phyloP scores from a whole-genome alignment of 2,888 invertebrate genomes.

The Sepioteuthis lessoniana region DNA sequence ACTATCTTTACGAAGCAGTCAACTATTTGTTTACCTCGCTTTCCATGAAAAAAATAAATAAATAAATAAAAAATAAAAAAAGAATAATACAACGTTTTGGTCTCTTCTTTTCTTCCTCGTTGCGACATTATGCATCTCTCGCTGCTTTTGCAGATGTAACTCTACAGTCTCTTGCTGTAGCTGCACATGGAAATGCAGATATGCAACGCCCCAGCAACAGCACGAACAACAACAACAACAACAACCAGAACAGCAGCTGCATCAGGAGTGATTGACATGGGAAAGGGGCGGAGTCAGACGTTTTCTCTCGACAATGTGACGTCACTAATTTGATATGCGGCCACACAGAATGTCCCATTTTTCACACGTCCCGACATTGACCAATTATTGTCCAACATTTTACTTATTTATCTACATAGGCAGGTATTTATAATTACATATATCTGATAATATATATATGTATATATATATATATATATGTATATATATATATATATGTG shows the following conservation, averaged over 20 bases:
- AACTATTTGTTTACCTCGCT: too few relatives aligned
- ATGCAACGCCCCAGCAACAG: conserved; percentile 1
- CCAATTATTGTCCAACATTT: neutral
- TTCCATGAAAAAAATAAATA: too few relatives aligned
- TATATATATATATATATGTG: neutral
- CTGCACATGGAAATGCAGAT: neutral
- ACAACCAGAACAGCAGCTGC: neutral
- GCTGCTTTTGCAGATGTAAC: too few relatives aligned
- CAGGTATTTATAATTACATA: neutral
- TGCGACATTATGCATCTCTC: too few relatives aligned
- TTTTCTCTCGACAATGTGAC: neutral
- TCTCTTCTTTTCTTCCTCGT: too few relatives aligned
- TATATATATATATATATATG: neutral
- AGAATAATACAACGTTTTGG: too few relatives aligned
- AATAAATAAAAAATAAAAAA: too few relatives aligned
- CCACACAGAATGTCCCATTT: neutral
- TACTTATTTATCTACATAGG: neutral
- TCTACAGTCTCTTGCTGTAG: neutral
- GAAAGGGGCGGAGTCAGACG: neutral
- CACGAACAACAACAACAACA: neutral
- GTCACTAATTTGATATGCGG: neutral
- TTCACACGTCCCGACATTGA: neutral
- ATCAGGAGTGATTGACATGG: neutral
- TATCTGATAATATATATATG: too few relatives aligned
- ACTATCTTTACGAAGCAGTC: too few relatives aligned